Conservation (phyloP, 2,888 invertebrate genomes). For the Venustoraphidia nigricollis region DNA sequence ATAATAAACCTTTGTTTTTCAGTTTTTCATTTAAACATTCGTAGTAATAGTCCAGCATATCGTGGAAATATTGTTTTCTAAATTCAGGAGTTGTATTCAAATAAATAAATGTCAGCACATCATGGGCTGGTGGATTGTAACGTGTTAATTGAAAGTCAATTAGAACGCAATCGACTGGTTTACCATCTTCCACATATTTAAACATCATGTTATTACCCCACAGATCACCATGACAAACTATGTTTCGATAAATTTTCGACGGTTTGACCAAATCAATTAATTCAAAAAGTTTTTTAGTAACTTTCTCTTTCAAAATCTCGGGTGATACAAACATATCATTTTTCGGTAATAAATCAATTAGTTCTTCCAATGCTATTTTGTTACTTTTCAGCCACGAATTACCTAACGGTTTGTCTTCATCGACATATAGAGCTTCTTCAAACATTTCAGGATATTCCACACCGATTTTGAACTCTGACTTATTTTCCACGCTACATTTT, state of each 20-base stretch:
- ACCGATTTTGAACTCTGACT: constrained; percentile 14
- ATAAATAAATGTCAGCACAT: constrained; percentile 39
- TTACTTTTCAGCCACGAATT: constrained; percentile 16
- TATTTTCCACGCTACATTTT: constrained; percentile 12
- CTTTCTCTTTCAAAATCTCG: constrained; percentile 13
- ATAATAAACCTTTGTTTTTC: constrained; percentile 14
- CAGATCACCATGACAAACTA: constrained; percentile 42
- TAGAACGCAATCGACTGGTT: constrained; percentile 39
- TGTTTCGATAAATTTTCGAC: constrained; percentile 29
- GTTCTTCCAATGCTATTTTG: constrained; percentile 14
- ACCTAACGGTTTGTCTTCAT: constrained; percentile 21
- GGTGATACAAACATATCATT: constrained; percentile 7
- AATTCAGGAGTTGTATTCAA: constrained; percentile 33
- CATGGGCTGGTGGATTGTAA: constrained; percentile 47
- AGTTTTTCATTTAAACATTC: constrained; percentile 30
- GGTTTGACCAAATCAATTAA: constrained; percentile 16
- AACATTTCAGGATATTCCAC: constrained; percentile 17
- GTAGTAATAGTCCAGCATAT: constrained; percentile 41
- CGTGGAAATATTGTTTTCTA: constrained; percentile 31
- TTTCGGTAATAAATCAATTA: constrained; percentile 14
- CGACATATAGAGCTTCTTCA: constrained; percentile 16
- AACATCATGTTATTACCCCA: constrained; percentile 51
- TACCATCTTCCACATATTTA: constrained; percentile 24
- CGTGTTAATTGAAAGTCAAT: constrained; percentile 55
- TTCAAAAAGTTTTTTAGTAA: constrained; percentile 6